Conservation (phyloP, 2,797 vertebrate species). For the Tauraco hartlaubi region DNA sequence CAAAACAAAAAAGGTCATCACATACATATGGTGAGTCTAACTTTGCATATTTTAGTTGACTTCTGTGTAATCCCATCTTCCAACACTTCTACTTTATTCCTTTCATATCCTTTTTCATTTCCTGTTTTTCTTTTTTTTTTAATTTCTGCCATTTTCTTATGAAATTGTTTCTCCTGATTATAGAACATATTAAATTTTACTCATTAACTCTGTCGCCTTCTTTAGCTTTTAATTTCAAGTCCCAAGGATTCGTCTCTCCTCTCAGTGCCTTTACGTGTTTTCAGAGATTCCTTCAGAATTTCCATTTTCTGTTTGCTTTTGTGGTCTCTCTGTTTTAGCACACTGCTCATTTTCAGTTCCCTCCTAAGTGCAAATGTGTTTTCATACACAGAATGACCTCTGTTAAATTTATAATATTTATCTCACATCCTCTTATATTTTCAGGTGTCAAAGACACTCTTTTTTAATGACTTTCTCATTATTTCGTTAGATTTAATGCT, state of each 20-base stretch:
- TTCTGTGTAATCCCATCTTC: background rate
- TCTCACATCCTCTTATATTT: background rate
- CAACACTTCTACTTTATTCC: slow-evolving; percentile 53
- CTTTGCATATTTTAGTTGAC: background rate
- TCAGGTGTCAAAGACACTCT: background rate
- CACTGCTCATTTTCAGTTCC: slow-evolving; percentile 47
- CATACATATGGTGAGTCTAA: background rate
- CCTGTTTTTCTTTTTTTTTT: slow-evolving; percentile 4
- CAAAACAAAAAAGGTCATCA: background rate
- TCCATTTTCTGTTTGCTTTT: slow-evolving; percentile 30
- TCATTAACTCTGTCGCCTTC: background rate
- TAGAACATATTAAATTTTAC: background rate
- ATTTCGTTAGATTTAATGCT: background rate
- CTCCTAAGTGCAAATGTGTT: background rate
- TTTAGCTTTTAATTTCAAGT: slow-evolving; percentile 7
- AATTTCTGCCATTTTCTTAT: background rate
- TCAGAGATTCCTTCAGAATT: background rate
- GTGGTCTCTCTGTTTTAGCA: background rate
- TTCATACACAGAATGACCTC: background rate
- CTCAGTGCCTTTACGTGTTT: background rate
- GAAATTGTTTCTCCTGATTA: background rate
- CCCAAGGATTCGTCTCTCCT: background rate
- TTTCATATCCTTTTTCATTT: slow-evolving; percentile 69
- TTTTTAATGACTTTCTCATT: background rate
- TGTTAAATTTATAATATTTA: background rate